Evolutionary conservation across 2,888 invertebrate genomes (phyloP), one percentile per base, ranked within the genome.

Genomic region (Agrilus mali): DNA sequence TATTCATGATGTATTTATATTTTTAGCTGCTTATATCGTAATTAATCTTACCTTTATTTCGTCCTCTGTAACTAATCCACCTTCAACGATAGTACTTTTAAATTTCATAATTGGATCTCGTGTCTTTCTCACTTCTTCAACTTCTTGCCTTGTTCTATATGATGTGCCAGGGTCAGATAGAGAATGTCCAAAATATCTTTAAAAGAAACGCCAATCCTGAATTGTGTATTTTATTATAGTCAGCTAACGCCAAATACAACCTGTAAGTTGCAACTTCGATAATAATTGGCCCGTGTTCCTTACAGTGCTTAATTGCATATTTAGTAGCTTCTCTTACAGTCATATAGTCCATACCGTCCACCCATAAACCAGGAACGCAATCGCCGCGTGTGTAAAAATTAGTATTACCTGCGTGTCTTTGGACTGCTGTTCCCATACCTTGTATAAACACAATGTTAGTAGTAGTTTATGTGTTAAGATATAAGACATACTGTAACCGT

Each of bases 141-240:
- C 78, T 72, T 99, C 97, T 58, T 97, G 96, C 44, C 97, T 78
- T 0, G 94, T 90, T 49, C 90, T 76, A 67, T 86, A 96, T 63
- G 94, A 94, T 1, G 95, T 96, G 45, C 97, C 98, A 5, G 98
- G 98, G 73, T 98, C 98, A 16, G 95, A 95, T 97, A 98, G 97
- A 51, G 95, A 95, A 73, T 98, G 98, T 0, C 97, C 98, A 47
- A 85, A 86, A 71, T 98, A 98, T 50, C 66, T 67, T 44, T 15
- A 50, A 52, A 50, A 43, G 31, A 41, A 36, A 33, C 36, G 20
- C 5, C 7, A 20, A 20, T 7, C n/a, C n/a, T n/a, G n/a, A n/a
- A 6, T 20, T 20, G 7, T 20, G 4, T 20, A 20, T 6, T 20
- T 20, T 6, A 20, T 20, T 20, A 20, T 6, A 4, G 1, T 20